Evolutionary conservation across 2,113 vertebrate species (phyloP), one percentile per base, ranked within the genome.

Genomic region (Lucifuga dentata): DNA sequence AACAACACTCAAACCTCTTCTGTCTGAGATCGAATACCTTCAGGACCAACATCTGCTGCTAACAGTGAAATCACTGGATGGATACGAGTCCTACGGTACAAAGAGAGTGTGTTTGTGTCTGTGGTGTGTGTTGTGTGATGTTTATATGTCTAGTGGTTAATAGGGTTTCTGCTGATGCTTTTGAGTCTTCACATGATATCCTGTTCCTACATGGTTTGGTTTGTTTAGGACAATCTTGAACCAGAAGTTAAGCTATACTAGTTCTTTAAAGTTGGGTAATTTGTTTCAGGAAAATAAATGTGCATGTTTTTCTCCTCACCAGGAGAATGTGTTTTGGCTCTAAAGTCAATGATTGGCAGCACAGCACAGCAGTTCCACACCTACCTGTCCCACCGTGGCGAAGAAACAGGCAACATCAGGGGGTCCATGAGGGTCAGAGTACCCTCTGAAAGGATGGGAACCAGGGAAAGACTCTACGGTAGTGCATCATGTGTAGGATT

Each of bases 311-410:
- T 50, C 8, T 56, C 13, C 33, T 17, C 58, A 3, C 56, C 73
- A 98, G 97, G 97, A 7, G 97, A 98, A 75, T 98, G 97, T n/a
- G 96, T 98, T 38, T 92, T 99, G 17, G 96, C 97, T 0, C 94
- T 99, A 43, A 99, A 99, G 86, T 99, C 97, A 0, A 99, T 99
- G 97, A 99, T 99, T 1, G 97, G 97, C 80, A 98, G 96, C 92
- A 99, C 97, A 0, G 90, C 95, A 0, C 97, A 99, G 86, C 96
- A 98, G 92, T 99, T 99, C 86, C 94, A 98, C 83, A 99, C 97
- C 5, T 98, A 95, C 83, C 90, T 99, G 65, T 97, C 96, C 8
- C 97, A 99, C 89, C 95, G 97, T 0, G 97, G 97, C 0, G 97
- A 99, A 83, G 97, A 99, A 81, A 98, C 96, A 0, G 97, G 97